Percentiles rank a stretch among this genome's conserved stretches.
Conservation (phyloP, 2,888 invertebrate species). For the Dicranocentrus wangi region DNA sequence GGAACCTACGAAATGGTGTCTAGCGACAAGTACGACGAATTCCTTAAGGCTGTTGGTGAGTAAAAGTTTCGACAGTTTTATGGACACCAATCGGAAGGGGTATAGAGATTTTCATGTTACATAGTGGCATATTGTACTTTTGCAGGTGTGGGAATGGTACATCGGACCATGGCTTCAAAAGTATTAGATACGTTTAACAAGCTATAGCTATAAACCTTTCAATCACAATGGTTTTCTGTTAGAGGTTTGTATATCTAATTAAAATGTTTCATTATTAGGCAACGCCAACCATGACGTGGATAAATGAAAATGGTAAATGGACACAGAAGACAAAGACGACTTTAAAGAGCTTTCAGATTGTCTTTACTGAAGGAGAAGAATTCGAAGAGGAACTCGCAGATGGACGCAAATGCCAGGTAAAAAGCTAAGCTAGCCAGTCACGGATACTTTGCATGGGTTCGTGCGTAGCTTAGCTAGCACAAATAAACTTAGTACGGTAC, state of each 20-base stretch:
- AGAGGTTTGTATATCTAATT: no score
- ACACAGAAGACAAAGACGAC: conserved; percentile 64
- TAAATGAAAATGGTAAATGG: conserved; percentile 61
- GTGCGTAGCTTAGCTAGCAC: no score
- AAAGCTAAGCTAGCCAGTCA: not conserved
- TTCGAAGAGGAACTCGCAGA: conserved; percentile 65
- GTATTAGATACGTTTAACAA: no score
- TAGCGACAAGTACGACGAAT: conserved; percentile 64
- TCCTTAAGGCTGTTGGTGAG: conserved; percentile 65
- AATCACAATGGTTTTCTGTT: no score
- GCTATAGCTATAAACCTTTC: no score
- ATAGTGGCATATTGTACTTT: not conserved
- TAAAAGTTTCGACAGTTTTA: not conserved
- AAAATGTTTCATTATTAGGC: no score
- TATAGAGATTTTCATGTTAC: no score
- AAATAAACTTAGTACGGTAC: not conserved
- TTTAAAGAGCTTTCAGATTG: conserved; percentile 65
- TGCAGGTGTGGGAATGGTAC: conserved; percentile 58
- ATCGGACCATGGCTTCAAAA: conserved; percentile 49
- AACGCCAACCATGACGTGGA: conserved; percentile 54
- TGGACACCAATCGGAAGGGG: not conserved
- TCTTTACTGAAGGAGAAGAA: conserved; percentile 55
- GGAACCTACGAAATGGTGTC: conserved; percentile 63
- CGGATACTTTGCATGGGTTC: no score
- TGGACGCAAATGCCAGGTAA: conserved; percentile 58